phyloP scores from a whole-genome alignment of 2,797 vertebrate species.

The Ficedula albicollis region DNA sequence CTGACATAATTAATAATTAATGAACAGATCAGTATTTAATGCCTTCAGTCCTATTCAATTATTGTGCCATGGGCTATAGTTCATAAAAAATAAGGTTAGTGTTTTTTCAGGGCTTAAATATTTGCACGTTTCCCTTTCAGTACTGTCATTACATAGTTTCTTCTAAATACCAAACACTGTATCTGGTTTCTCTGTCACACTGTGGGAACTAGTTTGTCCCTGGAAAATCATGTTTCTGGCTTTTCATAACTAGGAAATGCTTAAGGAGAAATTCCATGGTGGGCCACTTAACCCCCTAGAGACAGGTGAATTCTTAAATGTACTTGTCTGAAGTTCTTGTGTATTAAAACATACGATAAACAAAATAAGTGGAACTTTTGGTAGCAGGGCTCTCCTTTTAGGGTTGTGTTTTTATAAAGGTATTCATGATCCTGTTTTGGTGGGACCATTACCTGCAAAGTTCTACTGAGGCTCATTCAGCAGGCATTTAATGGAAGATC shows the following conservation, averaged over 20 bases:
- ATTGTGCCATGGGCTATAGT: background rate
- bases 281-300: background rate
- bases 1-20: background rate
- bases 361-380: background rate
- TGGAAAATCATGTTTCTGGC: background rate
- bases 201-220: background rate
- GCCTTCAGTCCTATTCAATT: background rate
- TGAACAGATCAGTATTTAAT: background rate
- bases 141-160: background rate
- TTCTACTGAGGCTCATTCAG: background rate
- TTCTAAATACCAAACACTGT: background rate
- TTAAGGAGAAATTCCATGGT: background rate
- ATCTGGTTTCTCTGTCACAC: background rate
- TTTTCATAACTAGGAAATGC: background rate
- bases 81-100: background rate
- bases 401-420: background rate
- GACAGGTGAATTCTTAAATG: background rate
- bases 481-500: background rate
- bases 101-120: background rate
- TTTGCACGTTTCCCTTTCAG: background rate
- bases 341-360: background rate
- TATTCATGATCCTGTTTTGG: background rate
- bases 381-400: background rate
- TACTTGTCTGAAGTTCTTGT: background rate
- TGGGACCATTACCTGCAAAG: background rate